phyloP scores from a whole-genome alignment of 1,140 invertebrate species.

The Geopemphigus sp. region DNA sequence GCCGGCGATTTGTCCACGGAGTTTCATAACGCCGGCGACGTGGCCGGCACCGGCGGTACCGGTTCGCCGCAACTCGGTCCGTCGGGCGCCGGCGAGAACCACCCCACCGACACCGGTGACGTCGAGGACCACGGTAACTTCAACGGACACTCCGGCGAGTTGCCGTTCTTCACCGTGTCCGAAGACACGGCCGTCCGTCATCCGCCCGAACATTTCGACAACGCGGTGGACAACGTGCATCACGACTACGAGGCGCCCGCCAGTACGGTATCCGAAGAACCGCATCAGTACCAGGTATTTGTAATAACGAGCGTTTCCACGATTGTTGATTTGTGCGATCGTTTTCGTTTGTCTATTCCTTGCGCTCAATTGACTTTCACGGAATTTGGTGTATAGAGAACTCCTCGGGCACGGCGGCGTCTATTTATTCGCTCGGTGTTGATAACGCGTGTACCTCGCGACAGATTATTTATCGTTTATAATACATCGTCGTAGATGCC shows the following conservation, averaged over 20 bases:
- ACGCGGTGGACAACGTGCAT: background rate
- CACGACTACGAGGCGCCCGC: background rate
- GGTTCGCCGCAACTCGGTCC: background rate
- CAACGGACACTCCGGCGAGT: conserved; percentile 24
- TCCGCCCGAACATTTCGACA: conserved; percentile 2
- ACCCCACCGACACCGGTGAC: background rate
- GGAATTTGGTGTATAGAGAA: too few species aligned
- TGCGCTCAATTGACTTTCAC: too few species aligned
- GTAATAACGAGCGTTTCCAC: too few species aligned
- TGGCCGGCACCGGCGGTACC: background rate
- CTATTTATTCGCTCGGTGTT: too few species aligned
- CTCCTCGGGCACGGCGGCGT: too few species aligned
- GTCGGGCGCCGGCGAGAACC: background rate
- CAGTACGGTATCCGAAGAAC: background rate
- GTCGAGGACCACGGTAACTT: background rate
- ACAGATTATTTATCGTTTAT: too few species aligned
- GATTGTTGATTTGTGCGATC: too few species aligned
- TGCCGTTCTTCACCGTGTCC: background rate
- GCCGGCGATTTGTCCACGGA: background rate
- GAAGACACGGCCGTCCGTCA: conserved; percentile 12
- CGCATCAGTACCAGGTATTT: conserved; percentile 50
- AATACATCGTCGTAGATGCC: too few species aligned
- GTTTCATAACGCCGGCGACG: too few species aligned
- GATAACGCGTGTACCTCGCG: too few species aligned
- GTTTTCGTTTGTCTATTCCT: too few species aligned